These are phyloP conservation scores for Pelmatolapia mariae DNA, from an alignment of 2,113 vertebrate genomes.

Conservation along the genomic window DNA sequence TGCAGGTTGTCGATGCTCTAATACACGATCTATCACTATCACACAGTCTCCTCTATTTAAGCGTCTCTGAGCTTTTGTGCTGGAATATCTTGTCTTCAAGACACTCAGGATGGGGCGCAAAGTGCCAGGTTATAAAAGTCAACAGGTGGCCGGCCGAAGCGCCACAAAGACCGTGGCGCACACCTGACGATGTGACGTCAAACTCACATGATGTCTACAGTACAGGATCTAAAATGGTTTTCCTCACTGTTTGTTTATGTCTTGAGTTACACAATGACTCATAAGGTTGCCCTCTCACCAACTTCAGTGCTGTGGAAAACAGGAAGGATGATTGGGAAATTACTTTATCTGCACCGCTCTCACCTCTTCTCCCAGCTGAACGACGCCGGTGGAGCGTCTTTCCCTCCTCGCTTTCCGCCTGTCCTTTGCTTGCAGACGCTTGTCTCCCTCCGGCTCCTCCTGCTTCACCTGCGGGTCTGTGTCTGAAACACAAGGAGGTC, in stretches of 20 bases:
- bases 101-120: background rate
- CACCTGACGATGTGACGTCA: background rate
- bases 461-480: slow-evolving; percentile 57
- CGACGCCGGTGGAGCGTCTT: slow-evolving; percentile 72
- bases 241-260: background rate
- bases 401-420: slow-evolving; percentile 66
- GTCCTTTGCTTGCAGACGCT: slow-evolving; percentile 57
- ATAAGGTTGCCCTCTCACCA: background rate
- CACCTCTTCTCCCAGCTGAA: slow-evolving; percentile 55
- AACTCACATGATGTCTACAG: background rate
- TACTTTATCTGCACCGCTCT: background rate
- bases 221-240: background rate
- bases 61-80: background rate
- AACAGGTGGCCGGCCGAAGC: background rate
- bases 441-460: slow-evolving; percentile 57
- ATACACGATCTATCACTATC: background rate
- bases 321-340: background rate
- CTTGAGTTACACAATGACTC: background rate
- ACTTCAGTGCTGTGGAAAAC: background rate
- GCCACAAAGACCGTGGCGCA: accelerated
- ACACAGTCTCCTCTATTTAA: background rate
- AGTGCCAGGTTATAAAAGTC: background rate
- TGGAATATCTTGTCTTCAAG: background rate
- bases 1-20: accelerated
- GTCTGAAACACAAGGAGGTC: slow-evolving; percentile 32